These are phyloP conservation scores for Tuta absoluta DNA, from an alignment of 2,888 invertebrate genomes.

Conservation along the genomic window DNA sequence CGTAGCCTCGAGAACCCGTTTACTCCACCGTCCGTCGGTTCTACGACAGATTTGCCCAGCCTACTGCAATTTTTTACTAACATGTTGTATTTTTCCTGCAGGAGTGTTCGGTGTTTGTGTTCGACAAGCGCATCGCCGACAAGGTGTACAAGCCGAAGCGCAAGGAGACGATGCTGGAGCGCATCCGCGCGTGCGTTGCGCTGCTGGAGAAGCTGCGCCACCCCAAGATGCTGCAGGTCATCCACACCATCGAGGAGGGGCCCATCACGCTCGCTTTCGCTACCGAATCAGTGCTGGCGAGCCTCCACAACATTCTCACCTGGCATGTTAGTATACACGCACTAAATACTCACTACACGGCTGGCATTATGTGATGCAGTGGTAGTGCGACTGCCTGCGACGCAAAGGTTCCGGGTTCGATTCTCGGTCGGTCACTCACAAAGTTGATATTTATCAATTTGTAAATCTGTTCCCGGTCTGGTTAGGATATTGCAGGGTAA, in stretches of 20 bases:
- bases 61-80: no score
- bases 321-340: constrained; percentile 84
- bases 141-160: constrained; percentile 95
- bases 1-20: no score
- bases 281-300: constrained; percentile 94
- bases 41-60: no score
- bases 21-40: no score
- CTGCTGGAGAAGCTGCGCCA: constrained; percentile 92
- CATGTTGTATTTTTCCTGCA: constrained; percentile 56
- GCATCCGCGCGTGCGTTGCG: constrained; percentile 88
- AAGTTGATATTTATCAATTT: no score
- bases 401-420: no score
- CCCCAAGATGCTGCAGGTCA: constrained; percentile 88
- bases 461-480: no score
- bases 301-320: constrained; percentile 93
- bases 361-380: no score
- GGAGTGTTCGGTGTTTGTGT: constrained; percentile 96
- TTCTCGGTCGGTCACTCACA: no score
- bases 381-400: no score
- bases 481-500: no score
- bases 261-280: constrained; percentile 95
- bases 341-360: no score
- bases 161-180: constrained; percentile 95
- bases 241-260: constrained; percentile 90
- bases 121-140: constrained; percentile 95